phyloP scores from a whole-genome alignment of 1,140 invertebrate genomes.

The Lucilia cuprina region DNA sequence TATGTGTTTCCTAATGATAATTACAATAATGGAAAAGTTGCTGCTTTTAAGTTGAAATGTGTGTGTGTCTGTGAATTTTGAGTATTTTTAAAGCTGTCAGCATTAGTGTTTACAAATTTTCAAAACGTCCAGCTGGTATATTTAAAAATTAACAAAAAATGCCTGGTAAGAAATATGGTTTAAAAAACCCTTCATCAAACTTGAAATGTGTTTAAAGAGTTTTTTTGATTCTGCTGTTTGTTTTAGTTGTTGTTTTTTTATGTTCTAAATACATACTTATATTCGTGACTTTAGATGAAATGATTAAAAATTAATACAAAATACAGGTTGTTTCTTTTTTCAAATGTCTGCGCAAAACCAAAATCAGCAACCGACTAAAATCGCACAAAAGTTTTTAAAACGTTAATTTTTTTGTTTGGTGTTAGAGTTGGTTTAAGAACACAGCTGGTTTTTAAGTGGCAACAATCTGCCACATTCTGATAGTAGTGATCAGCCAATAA shows the following conservation, averaged over 20 bases:
- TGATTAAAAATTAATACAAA: background rate
- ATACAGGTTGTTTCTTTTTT: background rate
- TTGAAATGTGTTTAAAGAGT: background rate
- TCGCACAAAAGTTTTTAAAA: background rate
- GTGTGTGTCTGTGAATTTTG: background rate
- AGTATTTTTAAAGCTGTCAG: conserved; percentile 24
- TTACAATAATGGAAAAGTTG: conserved; percentile 20
- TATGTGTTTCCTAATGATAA: conserved; percentile 18
- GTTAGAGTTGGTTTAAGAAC: background rate
- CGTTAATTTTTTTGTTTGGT: background rate
- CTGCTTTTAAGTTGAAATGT: background rate
- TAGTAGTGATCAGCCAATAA: background rate
- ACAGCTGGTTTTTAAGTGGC: background rate
- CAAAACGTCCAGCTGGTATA: background rate
- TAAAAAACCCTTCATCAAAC: conserved; percentile 28
- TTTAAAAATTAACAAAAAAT: background rate
- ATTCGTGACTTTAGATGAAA: background rate
- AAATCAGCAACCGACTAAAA: background rate
- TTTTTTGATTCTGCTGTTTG: too few relatives aligned
- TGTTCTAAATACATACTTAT: background rate
- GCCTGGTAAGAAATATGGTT: background rate
- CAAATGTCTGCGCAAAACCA: background rate
- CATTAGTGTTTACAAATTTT: conserved; percentile 14
- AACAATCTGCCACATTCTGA: background rate
- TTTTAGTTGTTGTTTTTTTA: too few relatives aligned